Conservation (phyloP, 2,113 vertebrate species). For the Centropus unirufus region DNA sequence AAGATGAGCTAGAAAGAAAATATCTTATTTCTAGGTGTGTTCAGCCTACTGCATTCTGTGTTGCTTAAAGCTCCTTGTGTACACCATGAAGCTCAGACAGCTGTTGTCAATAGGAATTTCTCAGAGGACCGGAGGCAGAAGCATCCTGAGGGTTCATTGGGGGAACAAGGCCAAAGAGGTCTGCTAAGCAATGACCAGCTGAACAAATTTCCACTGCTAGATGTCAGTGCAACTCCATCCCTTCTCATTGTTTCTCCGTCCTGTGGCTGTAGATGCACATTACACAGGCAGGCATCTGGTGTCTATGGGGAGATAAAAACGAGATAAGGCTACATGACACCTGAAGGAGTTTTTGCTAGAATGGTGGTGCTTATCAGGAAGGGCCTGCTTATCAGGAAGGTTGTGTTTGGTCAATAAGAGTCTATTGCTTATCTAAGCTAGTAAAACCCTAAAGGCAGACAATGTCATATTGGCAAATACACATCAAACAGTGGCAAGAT, state of each 20-base stretch:
- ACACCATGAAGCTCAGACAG: not conserved
- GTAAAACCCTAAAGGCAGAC: not conserved
- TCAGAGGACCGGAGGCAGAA: not conserved
- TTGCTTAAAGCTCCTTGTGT: not conserved
- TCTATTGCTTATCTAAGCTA: not conserved
- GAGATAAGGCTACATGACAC: not conserved
- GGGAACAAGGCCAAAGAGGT: not conserved
- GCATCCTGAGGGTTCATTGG: fast-evolving
- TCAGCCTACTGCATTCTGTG: not conserved
- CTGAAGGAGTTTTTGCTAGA: not conserved
- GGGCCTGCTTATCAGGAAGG: not conserved
- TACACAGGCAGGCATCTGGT: not conserved
- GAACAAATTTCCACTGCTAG: not conserved
- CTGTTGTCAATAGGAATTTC: not conserved
- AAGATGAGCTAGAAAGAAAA: not conserved
- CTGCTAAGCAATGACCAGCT: not conserved
- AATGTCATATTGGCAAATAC: not conserved
- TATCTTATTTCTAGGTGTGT: not conserved
- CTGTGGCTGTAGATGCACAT: not conserved
- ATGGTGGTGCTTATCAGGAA: not conserved
- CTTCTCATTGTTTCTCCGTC: not conserved
- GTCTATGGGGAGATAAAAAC: not conserved
- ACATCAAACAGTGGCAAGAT: not conserved
- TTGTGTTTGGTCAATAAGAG: not conserved
- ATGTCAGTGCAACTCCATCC: not conserved